Base-by-base conservation (phyloP, 2,113 vertebrate genomes). In the Tretioscincus oriximinensis region DNA sequence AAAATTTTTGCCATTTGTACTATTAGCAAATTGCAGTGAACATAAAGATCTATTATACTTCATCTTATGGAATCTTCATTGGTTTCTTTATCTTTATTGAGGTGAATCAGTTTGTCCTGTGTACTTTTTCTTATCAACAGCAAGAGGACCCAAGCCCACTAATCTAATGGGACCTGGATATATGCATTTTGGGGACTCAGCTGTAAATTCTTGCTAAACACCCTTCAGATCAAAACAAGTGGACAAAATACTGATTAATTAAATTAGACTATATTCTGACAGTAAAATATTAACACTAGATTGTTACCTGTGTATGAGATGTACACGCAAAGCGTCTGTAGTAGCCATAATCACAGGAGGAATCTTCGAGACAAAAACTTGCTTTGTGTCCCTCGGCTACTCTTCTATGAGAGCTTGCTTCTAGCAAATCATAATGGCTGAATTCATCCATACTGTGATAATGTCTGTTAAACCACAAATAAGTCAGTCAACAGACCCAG, bases 371-470 rank as follows among this genome's bases (percentile, higher is more conserved):
- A 71, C 98, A 99, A 94, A 99, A 99, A 77, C 98, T 99, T 60
- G 98, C 98, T 92, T 99, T 99, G 92, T 99, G 98, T 5, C 98
- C 98, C 87, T 99, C 98, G n/a, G 98, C 98, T 35, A 99, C 98
- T 83, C 95, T 95, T 18, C 90, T 93, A 16, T 98, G 93, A 0
- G 96, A 95, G 9, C 76, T 91, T 4, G 91, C 86, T 80, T 99
- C 97, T 86, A 99, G 87, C 87, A 99, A 93, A 88, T 99, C 98
- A 14, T 99, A 99, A 88, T 97, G 96, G 85, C 97, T 98, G 93
- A 99, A 99, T 91, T 99, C 97, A 63, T 98, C 97, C 98, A 99
- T 99, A 91, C 98, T 99, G 94, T 99, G 98, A 85, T 96, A 99
- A 93, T 99, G 98, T 87, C 98, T 99, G 89, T 89, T 28, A 86